phyloP scores from a whole-genome alignment of 2,888 invertebrate genomes.

The Leptinotarsa rubiginosa region DNA sequence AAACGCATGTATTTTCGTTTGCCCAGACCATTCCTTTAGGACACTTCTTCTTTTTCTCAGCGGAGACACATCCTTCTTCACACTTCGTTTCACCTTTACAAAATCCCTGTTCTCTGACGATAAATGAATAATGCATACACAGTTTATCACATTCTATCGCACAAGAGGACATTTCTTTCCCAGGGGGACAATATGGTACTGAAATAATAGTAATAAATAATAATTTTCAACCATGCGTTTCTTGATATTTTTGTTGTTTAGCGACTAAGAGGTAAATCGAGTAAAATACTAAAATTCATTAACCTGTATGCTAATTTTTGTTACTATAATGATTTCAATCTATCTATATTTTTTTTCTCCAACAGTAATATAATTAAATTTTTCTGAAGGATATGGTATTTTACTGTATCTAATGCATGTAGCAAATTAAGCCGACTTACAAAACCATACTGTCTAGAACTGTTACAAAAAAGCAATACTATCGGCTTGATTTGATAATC shows the following conservation, averaged over 20 bases:
- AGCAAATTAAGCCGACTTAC: too few species aligned
- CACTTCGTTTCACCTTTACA: constrained; percentile 67
- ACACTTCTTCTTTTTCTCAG: constrained; percentile 66
- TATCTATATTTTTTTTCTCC: too few species aligned
- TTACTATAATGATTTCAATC: too few species aligned
- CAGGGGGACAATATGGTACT: constrained; percentile 61
- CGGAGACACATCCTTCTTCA: constrained; percentile 59
- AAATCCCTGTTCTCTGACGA: constrained; percentile 62
- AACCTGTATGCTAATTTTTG: too few species aligned
- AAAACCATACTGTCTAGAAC: too few species aligned
- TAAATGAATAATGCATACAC: constrained; percentile 75
- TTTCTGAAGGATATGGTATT: too few species aligned
- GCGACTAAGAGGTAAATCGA: too few species aligned
- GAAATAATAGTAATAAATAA: constrained; percentile 15
- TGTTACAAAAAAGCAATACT: too few species aligned
- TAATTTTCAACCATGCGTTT: not conserved
- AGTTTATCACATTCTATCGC: constrained; percentile 79
- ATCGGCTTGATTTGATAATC: too few species aligned
- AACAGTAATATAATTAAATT: too few species aligned
- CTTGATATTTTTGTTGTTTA: not conserved
- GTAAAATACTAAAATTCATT: too few species aligned
- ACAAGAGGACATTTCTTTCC: constrained; percentile 75
- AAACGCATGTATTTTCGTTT: constrained; percentile 79
- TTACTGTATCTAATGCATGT: too few species aligned
- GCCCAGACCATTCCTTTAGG: constrained; percentile 75